Percentiles rank a stretch among this genome's conserved stretches.
Conservation (phyloP, 2,797 vertebrate genomes). For the Falco biarmicus region DNA sequence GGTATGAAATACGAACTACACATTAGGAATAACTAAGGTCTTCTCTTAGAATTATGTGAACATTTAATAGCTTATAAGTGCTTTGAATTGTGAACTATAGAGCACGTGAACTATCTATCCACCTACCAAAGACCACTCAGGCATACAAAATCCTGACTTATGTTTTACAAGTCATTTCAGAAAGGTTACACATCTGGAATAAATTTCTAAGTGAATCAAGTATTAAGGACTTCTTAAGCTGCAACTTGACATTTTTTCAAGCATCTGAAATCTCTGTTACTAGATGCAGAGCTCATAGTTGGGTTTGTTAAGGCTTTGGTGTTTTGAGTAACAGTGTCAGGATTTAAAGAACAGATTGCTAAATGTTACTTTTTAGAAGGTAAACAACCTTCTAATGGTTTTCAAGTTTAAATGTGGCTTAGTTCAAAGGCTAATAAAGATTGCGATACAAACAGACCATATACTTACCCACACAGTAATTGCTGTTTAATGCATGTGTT, state of each 20-base stretch:
- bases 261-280: neutral
- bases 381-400: neutral
- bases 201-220: neutral
- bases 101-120: neutral
- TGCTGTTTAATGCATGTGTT: neutral
- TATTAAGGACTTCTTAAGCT: neutral
- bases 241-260: neutral
- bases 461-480: neutral
- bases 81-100: neutral
- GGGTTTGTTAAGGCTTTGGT: neutral
- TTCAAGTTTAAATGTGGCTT: neutral
- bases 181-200: neutral
- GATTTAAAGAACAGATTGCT: neutral
- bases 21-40: neutral
- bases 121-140: neutral
- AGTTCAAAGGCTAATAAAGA: neutral
- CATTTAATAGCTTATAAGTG: neutral
- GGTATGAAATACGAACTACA: neutral
- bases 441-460: neutral
- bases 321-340: neutral
- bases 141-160: neutral
- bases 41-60: neutral
- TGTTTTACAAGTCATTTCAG: neutral
- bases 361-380: neutral
- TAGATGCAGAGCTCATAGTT: neutral